Base-by-base conservation (phyloP, 2,888 invertebrate species). In the Smittia sp. region DNA sequence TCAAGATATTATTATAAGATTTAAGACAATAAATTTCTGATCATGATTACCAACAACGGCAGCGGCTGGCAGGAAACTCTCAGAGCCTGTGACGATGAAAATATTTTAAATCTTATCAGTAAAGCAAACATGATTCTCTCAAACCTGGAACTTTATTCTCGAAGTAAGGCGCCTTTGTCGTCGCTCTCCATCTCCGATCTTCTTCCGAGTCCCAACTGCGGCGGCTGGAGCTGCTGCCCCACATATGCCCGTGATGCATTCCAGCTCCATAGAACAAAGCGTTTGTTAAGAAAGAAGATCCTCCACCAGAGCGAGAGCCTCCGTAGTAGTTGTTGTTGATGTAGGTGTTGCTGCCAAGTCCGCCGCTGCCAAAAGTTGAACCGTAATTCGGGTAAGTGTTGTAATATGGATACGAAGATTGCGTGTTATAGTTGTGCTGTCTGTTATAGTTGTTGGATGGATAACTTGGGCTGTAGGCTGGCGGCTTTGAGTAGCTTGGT, bases 91-190 rank as follows among this genome's bases (percentile, higher is more conserved):
- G n/a, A 38, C 6, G 11, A 38, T 11, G 11, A 38, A 38, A 38
- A 38, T 38, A 11, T 38, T 38, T 38, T 38, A 9, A 38, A 38
- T 11, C 6, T 9, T 38, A 6, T 38, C 11, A 9, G 11, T 9
- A 38, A 38, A 9, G 7, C 38, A 9, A 9, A 9, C 38, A 38
- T 38, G 6, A 11, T 38, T 54, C 54, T 7, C 6, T 38, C 38
- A 9, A 6, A 13, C 69, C 69, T 27, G 70, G 70, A 38, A 70
- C 27, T 27, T 70, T 70, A 20, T 70, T 70, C 11, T 54, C 54
- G 54, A 70, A 70, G n/a, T 70, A 70, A 54, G 70, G 70, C 1
- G 27, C 32, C 7, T 15, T 6, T 2, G 70, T 70, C 9, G 70
- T 70, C 54, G 32, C 20, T 27, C 70, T 11, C 70, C 70, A 70